A percentile compares a stretch with the other conserved stretches of the same genome.
phyloP scores from a whole-genome alignment of 2,888 invertebrate species.

The Slavum lentiscoides region DNA sequence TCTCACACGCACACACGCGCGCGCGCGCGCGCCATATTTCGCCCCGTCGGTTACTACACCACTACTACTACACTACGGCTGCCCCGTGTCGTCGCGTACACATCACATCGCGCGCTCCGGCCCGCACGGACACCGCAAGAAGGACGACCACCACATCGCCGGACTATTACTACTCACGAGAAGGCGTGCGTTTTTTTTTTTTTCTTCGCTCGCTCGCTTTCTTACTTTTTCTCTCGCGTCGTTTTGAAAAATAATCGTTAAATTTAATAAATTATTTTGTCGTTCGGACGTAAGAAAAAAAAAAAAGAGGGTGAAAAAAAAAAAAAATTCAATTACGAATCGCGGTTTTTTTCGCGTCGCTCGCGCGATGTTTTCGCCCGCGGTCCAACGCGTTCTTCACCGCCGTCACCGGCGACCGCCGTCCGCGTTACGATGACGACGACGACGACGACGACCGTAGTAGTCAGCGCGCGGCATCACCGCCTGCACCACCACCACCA shows the following conservation, averaged over 20 bases:
- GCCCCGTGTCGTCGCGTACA: slow-evolving; percentile 27
- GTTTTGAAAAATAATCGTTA: too few species aligned
- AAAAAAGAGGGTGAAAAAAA: too few species aligned
- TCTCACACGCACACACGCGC: neutral
- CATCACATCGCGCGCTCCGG: slow-evolving; percentile 43
- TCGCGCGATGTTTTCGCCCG: slow-evolving; percentile 9
- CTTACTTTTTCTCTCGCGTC: too few species aligned
- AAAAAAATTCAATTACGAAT: too few species aligned
- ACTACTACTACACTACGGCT: slow-evolving; percentile 1
- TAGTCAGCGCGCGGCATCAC: neutral
- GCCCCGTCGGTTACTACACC: slow-evolving; percentile 16
- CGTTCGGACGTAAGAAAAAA: neutral
- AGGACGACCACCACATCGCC: too few species aligned
- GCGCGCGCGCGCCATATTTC: slow-evolving; percentile 35
- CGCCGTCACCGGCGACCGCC: slow-evolving; percentile 6
- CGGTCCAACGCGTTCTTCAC: slow-evolving; percentile 3
- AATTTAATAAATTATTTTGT: neutral
- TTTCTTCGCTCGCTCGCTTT: too few species aligned
- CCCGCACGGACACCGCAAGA: slow-evolving; percentile 2
- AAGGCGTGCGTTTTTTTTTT: too few species aligned
- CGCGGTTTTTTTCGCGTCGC: neutral
- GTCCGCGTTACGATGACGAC: slow-evolving; percentile 27
- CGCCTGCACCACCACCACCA: slow-evolving; percentile 21
- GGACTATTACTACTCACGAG: too few species aligned
- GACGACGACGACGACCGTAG: neutral